A percentile compares a stretch with the other conserved stretches of the same genome.
Evolutionary conservation across 2,113 vertebrate species (phyloP).

Genomic region (Alosa alosa): DNA sequence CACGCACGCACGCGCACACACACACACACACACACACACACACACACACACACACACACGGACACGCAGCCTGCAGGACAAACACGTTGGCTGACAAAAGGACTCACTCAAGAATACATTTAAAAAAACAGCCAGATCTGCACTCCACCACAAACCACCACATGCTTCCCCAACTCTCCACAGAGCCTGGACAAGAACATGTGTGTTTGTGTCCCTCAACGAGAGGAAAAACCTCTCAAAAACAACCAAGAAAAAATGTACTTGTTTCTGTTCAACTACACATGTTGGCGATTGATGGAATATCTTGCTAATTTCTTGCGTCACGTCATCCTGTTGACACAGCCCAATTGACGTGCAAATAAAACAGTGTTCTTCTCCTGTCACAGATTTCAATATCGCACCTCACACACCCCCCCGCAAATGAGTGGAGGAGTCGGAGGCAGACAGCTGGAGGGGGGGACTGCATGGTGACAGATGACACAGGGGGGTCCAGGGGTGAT

Average conservation of each 20-base stretch:
- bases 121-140: conserved; percentile 58
- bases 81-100: conserved; percentile 71
- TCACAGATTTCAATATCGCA: not conserved
- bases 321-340: not conserved
- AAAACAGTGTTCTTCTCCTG: conserved; percentile 13
- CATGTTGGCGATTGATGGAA: not conserved
- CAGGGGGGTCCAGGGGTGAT: not conserved
- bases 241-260: not conserved
- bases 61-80: conserved; percentile 47
- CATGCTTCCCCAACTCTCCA: conserved; percentile 28
- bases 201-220: conserved; percentile 31
- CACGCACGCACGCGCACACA: no score
- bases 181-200: conserved; percentile 47
- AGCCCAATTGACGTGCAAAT: conserved; percentile 14
- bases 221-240: not conserved
- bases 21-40: no score
- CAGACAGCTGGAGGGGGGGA: not conserved
- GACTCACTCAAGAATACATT: conserved; percentile 63
- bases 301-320: not conserved
- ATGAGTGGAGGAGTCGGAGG: not conserved
- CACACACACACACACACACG: no score
- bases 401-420: not conserved
- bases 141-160: conserved; percentile 35
- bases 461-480: conserved; percentile 2
- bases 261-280: not conserved